Conservation (phyloP, 2,113 vertebrate species). For the Rhinogobius similis region DNA sequence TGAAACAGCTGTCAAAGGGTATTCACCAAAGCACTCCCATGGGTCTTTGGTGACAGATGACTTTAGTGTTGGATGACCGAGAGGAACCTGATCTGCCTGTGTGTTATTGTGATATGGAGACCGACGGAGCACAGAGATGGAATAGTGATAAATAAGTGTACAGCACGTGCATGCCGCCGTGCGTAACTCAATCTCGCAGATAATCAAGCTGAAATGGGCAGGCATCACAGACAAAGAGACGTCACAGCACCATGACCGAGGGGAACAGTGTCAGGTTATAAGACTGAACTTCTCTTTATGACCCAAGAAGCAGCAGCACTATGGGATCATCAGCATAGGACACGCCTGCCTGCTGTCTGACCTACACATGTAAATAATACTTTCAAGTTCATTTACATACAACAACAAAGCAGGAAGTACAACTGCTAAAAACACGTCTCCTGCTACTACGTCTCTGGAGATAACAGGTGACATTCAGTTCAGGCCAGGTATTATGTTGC, state of each 20-base stretch:
- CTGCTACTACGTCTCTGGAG: neutral
- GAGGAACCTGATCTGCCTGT: constrained; percentile 48
- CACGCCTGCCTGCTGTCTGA: constrained; percentile 21
- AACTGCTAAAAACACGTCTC: constrained; percentile 1
- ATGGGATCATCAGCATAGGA: neutral
- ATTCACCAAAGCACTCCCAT: constrained; percentile 18
- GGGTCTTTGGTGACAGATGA: constrained; percentile 20
- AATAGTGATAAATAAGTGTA: constrained; percentile 25
- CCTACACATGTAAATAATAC: neutral
- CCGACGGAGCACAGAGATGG: constrained; percentile 12
- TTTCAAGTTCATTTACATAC: constrained; percentile 1
- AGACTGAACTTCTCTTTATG: neutral
- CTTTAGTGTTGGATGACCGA: constrained; percentile 41
- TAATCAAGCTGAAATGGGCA: constrained; percentile 41
- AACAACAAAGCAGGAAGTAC: neutral
- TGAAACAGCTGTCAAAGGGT: constrained; percentile 29
- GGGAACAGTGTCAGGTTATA: constrained; percentile 43
- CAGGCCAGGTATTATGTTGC: neutral
- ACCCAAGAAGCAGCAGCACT: too few species aligned
- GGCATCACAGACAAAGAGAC: constrained; percentile 40
- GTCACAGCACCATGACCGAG: constrained; percentile 33
- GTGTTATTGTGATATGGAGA: constrained; percentile 11
- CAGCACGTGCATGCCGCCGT: neutral
- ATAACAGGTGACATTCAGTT: neutral
- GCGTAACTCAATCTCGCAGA: constrained; percentile 55